These are phyloP conservation scores for Tuberolachnus salignus DNA, from an alignment of 2,888 invertebrate genomes.

Conservation along the genomic window DNA sequence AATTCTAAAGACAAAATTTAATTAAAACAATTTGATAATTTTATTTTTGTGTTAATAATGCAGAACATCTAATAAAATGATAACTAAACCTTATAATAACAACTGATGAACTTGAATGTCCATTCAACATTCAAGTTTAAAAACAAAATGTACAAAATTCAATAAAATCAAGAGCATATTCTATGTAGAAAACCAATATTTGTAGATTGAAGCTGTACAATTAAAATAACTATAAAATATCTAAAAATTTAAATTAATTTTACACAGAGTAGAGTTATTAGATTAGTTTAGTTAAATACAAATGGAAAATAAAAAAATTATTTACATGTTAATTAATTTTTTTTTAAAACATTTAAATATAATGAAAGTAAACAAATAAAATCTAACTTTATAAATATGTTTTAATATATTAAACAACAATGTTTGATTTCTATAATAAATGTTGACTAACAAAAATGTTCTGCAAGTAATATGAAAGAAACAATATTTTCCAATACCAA, in stretches of 20 bases:
- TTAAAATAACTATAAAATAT: background rate
- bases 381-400: background rate
- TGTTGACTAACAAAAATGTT: background rate
- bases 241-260: background rate
- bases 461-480: background rate
- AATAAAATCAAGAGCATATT: background rate
- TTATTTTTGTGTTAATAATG: background rate
- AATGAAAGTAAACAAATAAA: background rate
- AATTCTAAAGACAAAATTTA: background rate
- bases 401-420: background rate
- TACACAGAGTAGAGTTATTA: background rate
- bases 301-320: conserved; percentile 17
- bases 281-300: conserved; percentile 1
- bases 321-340: conserved; percentile 1
- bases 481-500: background rate
- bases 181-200: too few relatives aligned
- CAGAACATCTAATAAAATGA: background rate
- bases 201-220: conserved; percentile 10
- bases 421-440: background rate
- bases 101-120: background rate
- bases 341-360: background rate
- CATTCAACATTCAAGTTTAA: background rate
- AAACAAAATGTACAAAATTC: conserved; percentile 6
- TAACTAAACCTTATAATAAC: background rate
- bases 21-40: too few relatives aligned